A percentile compares a stretch with the other conserved stretches of the same genome.
phyloP scores from a whole-genome alignment of 2,113 vertebrate species.

The Nycticebus coucang region DNA sequence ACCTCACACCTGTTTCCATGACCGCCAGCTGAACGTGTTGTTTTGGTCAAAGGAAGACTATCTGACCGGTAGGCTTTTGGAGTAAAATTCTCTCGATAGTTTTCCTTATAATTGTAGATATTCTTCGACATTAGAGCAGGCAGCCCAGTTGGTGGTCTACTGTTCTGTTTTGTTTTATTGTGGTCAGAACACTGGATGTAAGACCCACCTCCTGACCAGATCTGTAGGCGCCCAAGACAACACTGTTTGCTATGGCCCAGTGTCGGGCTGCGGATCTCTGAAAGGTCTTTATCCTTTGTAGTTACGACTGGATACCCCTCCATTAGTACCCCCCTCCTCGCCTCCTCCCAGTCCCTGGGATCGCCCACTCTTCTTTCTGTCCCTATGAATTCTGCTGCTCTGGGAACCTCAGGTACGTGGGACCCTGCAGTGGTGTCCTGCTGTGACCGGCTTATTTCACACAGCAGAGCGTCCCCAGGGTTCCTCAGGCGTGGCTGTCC shows the following conservation, averaged over 20 bases:
- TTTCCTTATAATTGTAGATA: rapidly evolving
- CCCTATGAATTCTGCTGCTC: too few species aligned
- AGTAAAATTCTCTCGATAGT: too few species aligned
- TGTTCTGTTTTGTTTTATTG: not conserved
- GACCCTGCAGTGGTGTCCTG: rapidly evolving
- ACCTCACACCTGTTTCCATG: not conserved
- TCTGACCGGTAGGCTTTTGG: not conserved
- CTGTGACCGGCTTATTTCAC: not conserved
- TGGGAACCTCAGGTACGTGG: rapidly evolving
- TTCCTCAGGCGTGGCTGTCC: not conserved
- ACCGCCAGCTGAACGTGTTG: rapidly evolving
- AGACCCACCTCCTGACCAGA: not conserved
- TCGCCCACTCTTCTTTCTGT: rapidly evolving
- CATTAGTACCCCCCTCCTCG: rapidly evolving
- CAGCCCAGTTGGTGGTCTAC: rapidly evolving
- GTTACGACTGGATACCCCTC: not conserved
- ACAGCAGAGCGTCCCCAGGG: too few species aligned
- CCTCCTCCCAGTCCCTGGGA: too few species aligned
- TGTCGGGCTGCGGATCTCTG: too few species aligned
- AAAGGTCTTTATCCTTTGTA: rapidly evolving
- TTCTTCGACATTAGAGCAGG: rapidly evolving
- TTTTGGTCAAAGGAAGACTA: not conserved
- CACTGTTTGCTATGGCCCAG: rapidly evolving
- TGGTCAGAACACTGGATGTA: not conserved
- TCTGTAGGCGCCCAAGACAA: rapidly evolving